A percentile compares a stretch with the other conserved stretches of the same genome.
Conservation (phyloP, 2,888 invertebrate genomes). For the Metallyticus violacea region DNA sequence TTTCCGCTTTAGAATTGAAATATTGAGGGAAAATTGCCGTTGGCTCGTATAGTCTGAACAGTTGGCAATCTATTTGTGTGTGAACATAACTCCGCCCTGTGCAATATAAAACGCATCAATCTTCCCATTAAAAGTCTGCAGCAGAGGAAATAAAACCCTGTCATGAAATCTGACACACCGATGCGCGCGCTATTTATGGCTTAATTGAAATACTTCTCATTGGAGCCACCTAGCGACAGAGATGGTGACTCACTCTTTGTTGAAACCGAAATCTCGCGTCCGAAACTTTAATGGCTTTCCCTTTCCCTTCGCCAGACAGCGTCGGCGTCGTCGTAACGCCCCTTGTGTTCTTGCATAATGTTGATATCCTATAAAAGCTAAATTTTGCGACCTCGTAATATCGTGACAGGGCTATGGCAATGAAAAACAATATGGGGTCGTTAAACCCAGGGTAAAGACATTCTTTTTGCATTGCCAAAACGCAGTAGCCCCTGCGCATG, state of each 20-base stretch:
- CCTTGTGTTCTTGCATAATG: constrained; percentile 8
- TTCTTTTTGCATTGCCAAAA: constrained; percentile 12
- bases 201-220: neutral
- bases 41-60: no score
- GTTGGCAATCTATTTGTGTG: neutral
- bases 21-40: no score
- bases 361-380: constrained; percentile 18
- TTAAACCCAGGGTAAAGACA: constrained; percentile 11
- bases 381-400: constrained; percentile 15
- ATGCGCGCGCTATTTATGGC: neutral
- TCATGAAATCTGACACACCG: neutral
- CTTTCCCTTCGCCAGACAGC: neutral
- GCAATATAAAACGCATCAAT: neutral
- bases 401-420: neutral
- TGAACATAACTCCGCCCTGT: neutral
- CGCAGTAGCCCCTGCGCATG: neutral
- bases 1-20: no score
- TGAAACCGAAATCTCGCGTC: constrained; percentile 9
- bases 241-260: neutral
- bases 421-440: constrained; percentile 20
- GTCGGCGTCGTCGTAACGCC: neutral
- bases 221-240: neutral
- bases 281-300: constrained; percentile 5
- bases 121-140: neutral
- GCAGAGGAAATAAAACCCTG: neutral